Base-by-base conservation (phyloP, 1,140 invertebrate genomes). In the Mya arenaria region DNA sequence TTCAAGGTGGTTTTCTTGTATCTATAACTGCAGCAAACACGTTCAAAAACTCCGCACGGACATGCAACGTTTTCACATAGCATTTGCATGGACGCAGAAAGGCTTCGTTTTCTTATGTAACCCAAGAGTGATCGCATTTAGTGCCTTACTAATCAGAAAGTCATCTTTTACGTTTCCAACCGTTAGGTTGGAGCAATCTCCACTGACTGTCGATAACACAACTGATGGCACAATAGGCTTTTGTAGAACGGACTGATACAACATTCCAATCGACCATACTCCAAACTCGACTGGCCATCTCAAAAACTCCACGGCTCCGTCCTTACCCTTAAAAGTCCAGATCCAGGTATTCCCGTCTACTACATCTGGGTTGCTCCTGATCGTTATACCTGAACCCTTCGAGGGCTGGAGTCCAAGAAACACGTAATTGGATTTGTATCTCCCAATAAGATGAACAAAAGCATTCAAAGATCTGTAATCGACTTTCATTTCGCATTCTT, bases 51-150 rank as follows among this genome's bases (percentile, higher is more conserved):
- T 44, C 71, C 65, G 6, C 60, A 8, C 3, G 77, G 77, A 28
- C 77, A 80, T 37, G 62, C 55, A 41, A 80, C 60, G 62, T 80
- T 52, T 13, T 69, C 41, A n/a, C 77, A 80, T 8, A 80, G 25
- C 1, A 44, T 41, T 44, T 80, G 71, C n/a, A n/a, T n/a, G n/a
- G n/a, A n/a, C n/a, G n/a, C n/a, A 6, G 77, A 56, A 4, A 56
- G 17, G 4, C 69, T 69, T 23, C 34, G 62, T 5, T 37, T 68
- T 19, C 77, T 4, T 4, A n/a, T 69, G 48, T 69, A 68, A 44
- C 77, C 36, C 65, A 0, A n/a, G 1, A n/a, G 56, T 37, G 28
- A 71, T 36, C 0, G 30, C 34, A 8, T 44, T 2, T 17, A 80
- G 32, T 19, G 77, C 77, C 1, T 5, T 66, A 34, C 41, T 58